Evolutionary conservation across 2,888 invertebrate species (phyloP), one percentile per base, ranked within the genome.

Genomic region (Drosophila nr. fundita): DNA sequence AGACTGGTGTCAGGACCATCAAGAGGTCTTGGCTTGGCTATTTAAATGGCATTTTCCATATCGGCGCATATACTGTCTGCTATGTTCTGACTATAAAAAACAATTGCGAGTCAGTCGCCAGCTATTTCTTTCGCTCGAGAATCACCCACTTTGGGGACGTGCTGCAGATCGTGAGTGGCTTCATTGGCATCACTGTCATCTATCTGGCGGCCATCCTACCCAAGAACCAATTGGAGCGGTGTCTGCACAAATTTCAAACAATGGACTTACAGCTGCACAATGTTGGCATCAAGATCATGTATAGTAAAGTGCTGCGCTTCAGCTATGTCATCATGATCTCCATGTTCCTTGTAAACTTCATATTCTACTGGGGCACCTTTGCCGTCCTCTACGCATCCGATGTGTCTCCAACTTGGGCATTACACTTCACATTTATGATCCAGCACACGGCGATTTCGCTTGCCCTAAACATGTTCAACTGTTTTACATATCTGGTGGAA

Each of bases 71-170:
- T 54, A 76, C 68, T 2, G 64, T 87, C 5, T 92, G 92, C 72
- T 93, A 92, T 60, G 59, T 80, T 4, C 6, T 91, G 0, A 92
- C 92, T 4, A 70, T 93, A n/a, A 34, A 73, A 5, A 92, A 92
- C 63, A 79, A 88, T 60, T 91, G 89, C 63, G 92, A 93, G 70
- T 91, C 93, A 0, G 88, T 93, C 4, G 91, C 92, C 34, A 92
- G 92, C 11, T 92, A 93, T 66, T 92, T 93, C 54, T 92, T 92
- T 58, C 91, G 91, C 15, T 91, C 92, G 11, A 87, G 89, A 11
- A 90, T 93, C 30, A 90, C 92, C 3, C 84, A 88, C 30, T 85
- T 93, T 53, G 93, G 92, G 5, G 93, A 93, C 57, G 83, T 91
- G 48, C 69, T 93, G 76, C 92, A 93, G 78, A 90, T 92, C 18